A percentile compares a stretch with the other conserved stretches of the same genome.
Conservation (phyloP, 2,888 invertebrate genomes). For the Sicus ferrugineus region DNA sequence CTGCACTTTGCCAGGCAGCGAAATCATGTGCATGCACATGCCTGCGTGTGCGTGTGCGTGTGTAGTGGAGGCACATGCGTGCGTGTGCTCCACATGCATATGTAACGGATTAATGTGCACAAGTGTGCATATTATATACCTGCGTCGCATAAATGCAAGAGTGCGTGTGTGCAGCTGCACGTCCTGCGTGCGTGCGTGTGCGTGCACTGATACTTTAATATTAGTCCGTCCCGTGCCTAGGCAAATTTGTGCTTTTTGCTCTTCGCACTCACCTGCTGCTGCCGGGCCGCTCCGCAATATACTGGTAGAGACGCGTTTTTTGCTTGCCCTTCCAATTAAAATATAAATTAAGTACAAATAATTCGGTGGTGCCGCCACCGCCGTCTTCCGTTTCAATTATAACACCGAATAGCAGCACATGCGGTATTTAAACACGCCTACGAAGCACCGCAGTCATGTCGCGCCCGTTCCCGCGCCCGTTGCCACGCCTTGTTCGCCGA, state of each 20-base stretch:
- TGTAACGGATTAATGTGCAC: too few relatives aligned
- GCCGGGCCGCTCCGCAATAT: too few relatives aligned
- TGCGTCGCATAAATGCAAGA: too few relatives aligned
- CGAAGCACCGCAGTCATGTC: too few relatives aligned
- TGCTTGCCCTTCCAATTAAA: slow-evolving; percentile 1
- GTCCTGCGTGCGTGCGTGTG: not conserved
- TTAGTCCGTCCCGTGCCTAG: not conserved
- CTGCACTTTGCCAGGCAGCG: not conserved
- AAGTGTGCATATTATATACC: too few relatives aligned
- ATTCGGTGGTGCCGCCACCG: not conserved
- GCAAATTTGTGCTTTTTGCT: not conserved
- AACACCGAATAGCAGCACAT: too few relatives aligned
- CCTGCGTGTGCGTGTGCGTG: not conserved
- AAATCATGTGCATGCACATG: not conserved
- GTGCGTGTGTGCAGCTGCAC: not conserved
- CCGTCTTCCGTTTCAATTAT: too few relatives aligned
- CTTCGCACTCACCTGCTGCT: not conserved
- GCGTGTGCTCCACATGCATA: not conserved
- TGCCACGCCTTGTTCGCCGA: too few relatives aligned
- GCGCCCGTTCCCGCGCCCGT: too few relatives aligned
- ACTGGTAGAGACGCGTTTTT: too few relatives aligned
- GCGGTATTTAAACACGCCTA: too few relatives aligned
- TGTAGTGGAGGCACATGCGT: not conserved
- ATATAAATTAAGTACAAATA: slow-evolving; percentile 10
- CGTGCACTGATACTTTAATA: not conserved